These are phyloP conservation scores for Craterocephalus amniculus DNA, from an alignment of 2,797 vertebrate genomes.

Conservation along the genomic window DNA sequence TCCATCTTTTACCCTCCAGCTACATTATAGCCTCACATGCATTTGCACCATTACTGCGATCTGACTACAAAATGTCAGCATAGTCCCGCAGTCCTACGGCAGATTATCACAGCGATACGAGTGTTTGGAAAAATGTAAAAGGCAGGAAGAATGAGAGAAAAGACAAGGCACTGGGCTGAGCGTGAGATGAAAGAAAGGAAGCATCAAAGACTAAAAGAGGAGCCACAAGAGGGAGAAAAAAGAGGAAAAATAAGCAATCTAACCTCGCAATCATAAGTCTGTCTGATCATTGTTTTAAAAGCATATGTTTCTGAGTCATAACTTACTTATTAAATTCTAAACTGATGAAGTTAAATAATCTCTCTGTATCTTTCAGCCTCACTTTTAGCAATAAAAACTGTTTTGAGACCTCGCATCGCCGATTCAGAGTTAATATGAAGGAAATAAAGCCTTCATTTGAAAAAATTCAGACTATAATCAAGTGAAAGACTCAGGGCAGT, in stretches of 20 bases:
- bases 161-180: background rate
- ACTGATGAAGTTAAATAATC: too few relatives aligned
- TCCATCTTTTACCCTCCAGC: slow-evolving; percentile 7
- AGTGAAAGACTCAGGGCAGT: too few relatives aligned
- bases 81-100: background rate
- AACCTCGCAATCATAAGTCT: background rate
- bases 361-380: too few relatives aligned
- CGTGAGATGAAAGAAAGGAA: rapidly evolving
- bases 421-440: too few relatives aligned
- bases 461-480: too few relatives aligned
- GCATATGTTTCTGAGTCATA: too few relatives aligned
- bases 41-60: background rate
- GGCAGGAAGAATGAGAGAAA: background rate
- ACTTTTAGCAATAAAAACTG: too few relatives aligned
- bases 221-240: background rate
- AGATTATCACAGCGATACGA: background rate
- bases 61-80: background rate
- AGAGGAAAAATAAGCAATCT: background rate
- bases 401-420: too few relatives aligned
- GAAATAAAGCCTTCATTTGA: too few relatives aligned
- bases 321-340: too few relatives aligned
- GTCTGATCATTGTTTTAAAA: background rate
- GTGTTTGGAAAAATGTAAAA: slow-evolving; percentile 1
- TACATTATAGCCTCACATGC: background rate
- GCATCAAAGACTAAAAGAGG: background rate